Percentiles rank a stretch among this genome's conserved stretches.
phyloP scores from a whole-genome alignment of 2,888 invertebrate genomes.

The Tetramorium bicarinatum region DNA sequence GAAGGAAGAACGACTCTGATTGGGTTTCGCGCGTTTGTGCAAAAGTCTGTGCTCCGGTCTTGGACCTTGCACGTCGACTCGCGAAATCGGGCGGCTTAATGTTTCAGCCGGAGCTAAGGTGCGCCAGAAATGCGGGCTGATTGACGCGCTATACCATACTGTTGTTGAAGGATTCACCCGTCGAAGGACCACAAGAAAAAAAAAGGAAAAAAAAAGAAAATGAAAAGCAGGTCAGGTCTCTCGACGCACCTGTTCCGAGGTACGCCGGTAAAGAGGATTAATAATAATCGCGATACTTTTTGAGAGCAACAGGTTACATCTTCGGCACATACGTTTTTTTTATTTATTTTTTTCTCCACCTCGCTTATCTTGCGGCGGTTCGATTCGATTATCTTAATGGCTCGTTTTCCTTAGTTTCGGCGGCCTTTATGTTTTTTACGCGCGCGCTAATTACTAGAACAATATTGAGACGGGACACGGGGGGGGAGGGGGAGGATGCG shows the following conservation, averaged over 20 bases:
- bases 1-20: too few relatives aligned
- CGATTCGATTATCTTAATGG: constrained; percentile 21
- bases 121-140: constrained; percentile 13
- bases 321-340: constrained; percentile 49
- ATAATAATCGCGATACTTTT: constrained; percentile 40
- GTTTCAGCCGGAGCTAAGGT: not conserved
- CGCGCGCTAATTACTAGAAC: constrained; percentile 32
- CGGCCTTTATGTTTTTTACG: not conserved
- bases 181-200: constrained; percentile 47
- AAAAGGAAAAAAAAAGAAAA: constrained; percentile 20
- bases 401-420: constrained; percentile 24
- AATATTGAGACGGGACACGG: constrained; percentile 32
- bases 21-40: too few relatives aligned
- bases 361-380: constrained; percentile 41
- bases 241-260: constrained; percentile 2
- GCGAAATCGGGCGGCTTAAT: not conserved
- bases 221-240: constrained; percentile 18
- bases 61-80: not conserved
- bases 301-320: constrained; percentile 58
- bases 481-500: too few relatives aligned
- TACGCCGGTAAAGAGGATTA: constrained; percentile 24
- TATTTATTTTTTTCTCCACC: constrained; percentile 24
- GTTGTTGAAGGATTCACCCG: constrained; percentile 58
- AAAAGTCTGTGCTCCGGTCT: too few relatives aligned
- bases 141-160: constrained; percentile 57